Conservation (phyloP, 2,113 vertebrate species). For the Amphilophus citrinellus region DNA sequence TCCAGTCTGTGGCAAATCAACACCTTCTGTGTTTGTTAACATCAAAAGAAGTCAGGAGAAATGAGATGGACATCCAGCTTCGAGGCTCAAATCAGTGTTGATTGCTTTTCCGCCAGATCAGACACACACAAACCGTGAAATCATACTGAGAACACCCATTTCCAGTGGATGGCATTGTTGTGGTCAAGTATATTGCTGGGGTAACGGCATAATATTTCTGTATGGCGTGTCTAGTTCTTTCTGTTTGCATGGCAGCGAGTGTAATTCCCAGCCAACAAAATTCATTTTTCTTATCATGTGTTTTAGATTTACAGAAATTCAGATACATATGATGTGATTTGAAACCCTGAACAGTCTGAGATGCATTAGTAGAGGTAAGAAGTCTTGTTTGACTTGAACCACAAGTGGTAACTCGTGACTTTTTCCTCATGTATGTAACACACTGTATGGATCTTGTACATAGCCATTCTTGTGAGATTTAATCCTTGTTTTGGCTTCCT, state of each 20-base stretch:
- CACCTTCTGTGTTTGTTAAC: background rate
- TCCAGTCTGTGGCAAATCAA: conserved; percentile 3
- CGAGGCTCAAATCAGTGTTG: background rate
- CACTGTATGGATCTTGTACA: background rate
- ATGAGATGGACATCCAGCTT: background rate
- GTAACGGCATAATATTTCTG: conserved; percentile 66
- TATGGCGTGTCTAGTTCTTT: conserved; percentile 54
- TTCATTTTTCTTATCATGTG: conserved; percentile 61
- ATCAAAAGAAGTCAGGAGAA: conserved; percentile 15
- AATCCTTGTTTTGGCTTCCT: conserved; percentile 54
- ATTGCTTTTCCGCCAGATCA: background rate
- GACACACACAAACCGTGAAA: conserved; percentile 24
- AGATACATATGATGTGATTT: conserved; percentile 42
- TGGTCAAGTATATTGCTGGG: conserved; percentile 53
- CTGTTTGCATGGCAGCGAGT: conserved; percentile 55
- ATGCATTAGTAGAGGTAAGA: conserved; percentile 21
- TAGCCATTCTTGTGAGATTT: conserved; percentile 12
- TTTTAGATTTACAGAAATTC: conserved; percentile 61
- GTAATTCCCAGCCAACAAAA: conserved; percentile 46
- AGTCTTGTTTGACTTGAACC: conserved; percentile 33
- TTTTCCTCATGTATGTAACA: background rate
- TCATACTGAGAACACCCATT: conserved; percentile 34
- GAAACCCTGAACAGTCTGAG: conserved; percentile 17
- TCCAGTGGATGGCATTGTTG: conserved; percentile 52
- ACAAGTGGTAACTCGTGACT: background rate